Evolutionary conservation across 2,888 invertebrate genomes (phyloP).

Genomic region (Aphodius sticticus): DNA sequence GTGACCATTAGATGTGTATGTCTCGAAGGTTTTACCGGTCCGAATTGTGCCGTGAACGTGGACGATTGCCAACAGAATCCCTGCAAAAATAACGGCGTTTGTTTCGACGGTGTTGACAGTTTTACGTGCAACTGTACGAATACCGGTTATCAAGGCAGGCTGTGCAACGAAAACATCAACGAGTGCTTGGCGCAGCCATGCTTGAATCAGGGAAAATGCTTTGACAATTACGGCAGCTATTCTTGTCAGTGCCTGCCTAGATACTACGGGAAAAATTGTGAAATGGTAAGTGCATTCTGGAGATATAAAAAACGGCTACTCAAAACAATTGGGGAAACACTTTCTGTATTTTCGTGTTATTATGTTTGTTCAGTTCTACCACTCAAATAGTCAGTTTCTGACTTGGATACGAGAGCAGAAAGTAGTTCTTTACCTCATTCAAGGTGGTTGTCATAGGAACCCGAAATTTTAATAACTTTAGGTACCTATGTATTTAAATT

Average conservation of each 20-base stretch:
- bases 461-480: too few relatives aligned
- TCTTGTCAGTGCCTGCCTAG: constrained; percentile 80
- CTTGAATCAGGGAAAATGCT: constrained; percentile 78
- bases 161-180: constrained; percentile 82
- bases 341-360: too few relatives aligned
- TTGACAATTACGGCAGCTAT: constrained; percentile 83
- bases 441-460: too few relatives aligned
- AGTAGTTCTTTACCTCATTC: background rate
- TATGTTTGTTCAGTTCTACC: too few relatives aligned
- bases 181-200: constrained; percentile 79
- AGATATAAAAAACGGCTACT: background rate
- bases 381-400: too few relatives aligned
- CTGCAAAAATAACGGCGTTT: constrained; percentile 69
- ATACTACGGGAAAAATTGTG: constrained; percentile 83
- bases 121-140: constrained; percentile 80
- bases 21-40: constrained; percentile 70
- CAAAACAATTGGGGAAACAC: background rate
- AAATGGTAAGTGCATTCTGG: constrained; percentile 65
- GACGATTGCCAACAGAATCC: constrained; percentile 79
- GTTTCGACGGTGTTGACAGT: constrained; percentile 76
- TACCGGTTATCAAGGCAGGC: constrained; percentile 78
- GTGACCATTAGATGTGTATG: constrained; percentile 60
- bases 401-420: background rate
- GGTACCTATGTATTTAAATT: too few relatives aligned
- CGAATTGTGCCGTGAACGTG: constrained; percentile 74